Conservation (phyloP, 2,888 invertebrate genomes). For the Tenthredo livida region DNA sequence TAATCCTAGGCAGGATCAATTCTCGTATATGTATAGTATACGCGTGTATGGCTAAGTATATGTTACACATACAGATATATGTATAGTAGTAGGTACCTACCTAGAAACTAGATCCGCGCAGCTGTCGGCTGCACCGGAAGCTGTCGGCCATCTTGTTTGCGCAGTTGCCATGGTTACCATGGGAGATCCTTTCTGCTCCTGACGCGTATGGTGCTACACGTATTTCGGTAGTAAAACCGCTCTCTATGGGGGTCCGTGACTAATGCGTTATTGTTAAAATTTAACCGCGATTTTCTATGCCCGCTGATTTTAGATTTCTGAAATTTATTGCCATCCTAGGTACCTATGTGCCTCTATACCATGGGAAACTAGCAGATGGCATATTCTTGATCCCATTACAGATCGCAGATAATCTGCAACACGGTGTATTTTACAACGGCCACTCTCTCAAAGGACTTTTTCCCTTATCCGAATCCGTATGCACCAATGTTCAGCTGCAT, state of each 20-base stretch:
- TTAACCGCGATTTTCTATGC: constrained; percentile 67
- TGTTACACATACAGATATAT: constrained; percentile 10
- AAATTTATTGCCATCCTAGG: constrained; percentile 69
- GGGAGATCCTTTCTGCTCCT: constrained; percentile 71
- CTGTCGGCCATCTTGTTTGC: constrained; percentile 77
- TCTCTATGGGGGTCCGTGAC: constrained; percentile 68
- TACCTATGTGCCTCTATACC: not conserved
- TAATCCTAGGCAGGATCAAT: constrained; percentile 51
- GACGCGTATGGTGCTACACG: constrained; percentile 60
- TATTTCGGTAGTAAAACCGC: constrained; percentile 61
- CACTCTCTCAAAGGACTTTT: not conserved
- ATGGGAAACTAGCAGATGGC: constrained; percentile 45
- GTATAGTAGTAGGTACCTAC: constrained; percentile 50
- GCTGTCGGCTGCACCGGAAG: constrained; percentile 70
- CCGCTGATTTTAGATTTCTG: constrained; percentile 75
- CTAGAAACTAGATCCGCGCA: constrained; percentile 65
- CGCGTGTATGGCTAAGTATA: not conserved
- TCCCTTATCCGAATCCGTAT: not conserved
- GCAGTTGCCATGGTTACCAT: constrained; percentile 76
- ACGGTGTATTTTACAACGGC: not conserved
- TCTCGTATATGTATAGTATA: not conserved
- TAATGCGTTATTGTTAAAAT: constrained; percentile 70
- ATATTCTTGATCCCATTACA: not conserved
- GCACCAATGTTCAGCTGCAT: not conserved
- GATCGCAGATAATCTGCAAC: constrained; percentile 18